Percentiles rank a stretch among this genome's conserved stretches.
Conservation (phyloP, 2,888 invertebrate species). For the Syrista parreyssii region DNA sequence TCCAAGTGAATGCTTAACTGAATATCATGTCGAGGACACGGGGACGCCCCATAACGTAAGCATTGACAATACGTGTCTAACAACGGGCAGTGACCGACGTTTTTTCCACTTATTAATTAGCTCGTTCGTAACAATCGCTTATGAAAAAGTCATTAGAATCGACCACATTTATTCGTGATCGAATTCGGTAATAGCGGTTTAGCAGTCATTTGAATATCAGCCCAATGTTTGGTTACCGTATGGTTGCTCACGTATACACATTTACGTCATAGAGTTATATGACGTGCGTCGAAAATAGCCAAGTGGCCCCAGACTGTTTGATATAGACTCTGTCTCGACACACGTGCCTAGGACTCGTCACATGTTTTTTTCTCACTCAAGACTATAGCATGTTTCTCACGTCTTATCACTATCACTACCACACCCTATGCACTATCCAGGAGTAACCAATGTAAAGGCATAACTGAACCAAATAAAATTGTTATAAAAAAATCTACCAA, state of each 20-base stretch:
- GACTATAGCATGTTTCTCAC: background rate
- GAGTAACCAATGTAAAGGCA: background rate
- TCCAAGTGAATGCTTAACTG: background rate
- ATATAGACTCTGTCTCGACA: background rate
- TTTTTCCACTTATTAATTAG: background rate
- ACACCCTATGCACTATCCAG: background rate
- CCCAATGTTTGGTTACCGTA: background rate
- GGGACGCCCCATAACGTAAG: background rate
- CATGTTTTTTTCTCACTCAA: background rate
- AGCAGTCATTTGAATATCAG: background rate
- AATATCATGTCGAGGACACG: background rate
- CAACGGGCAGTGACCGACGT: slow-evolving; percentile 23
- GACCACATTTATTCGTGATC: background rate
- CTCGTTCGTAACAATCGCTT: slow-evolving; percentile 30
- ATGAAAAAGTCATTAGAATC: slow-evolving; percentile 8
- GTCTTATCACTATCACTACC: background rate
- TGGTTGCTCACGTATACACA: slow-evolving; percentile 23
- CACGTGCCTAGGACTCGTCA: background rate
- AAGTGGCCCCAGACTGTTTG: slow-evolving; percentile 43
- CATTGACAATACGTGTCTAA: background rate
- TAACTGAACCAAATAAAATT: background rate
- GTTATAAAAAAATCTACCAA: background rate
- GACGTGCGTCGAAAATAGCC: slow-evolving; percentile 53
- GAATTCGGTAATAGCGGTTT: background rate
- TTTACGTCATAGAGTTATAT: slow-evolving; percentile 35